Percentiles rank a stretch among this genome's conserved stretches.
These are phyloP conservation scores for Gobionotothen gibberifrons DNA, from an alignment of 2,797 vertebrate genomes.

Conservation along the genomic window DNA sequence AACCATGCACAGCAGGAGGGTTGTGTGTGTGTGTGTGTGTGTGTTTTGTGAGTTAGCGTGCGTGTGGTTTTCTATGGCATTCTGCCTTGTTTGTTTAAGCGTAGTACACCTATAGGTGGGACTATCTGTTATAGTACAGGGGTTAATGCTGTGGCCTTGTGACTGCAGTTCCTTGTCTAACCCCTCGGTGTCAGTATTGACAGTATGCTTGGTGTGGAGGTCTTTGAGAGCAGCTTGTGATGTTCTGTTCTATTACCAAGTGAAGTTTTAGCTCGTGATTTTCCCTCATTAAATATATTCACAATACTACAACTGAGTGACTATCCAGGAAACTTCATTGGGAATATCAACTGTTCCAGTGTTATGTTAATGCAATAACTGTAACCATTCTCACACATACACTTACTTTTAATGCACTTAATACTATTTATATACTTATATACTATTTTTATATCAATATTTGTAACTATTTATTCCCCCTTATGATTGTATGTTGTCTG, in stretches of 20 bases:
- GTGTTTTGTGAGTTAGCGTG: constrained; percentile 26
- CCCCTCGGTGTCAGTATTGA: constrained; percentile 86
- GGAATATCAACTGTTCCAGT: constrained; percentile 29
- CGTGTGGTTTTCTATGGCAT: constrained; percentile 19
- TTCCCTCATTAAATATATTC: constrained; percentile 30
- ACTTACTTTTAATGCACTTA: too few relatives aligned
- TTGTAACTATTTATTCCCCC: too few relatives aligned
- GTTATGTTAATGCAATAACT: too few relatives aligned
- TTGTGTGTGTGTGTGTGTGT: constrained; percentile 24
- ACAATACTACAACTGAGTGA: constrained; percentile 19
- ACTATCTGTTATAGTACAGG: constrained; percentile 17
- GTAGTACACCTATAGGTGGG: constrained; percentile 45
- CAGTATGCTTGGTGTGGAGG: constrained; percentile 57
- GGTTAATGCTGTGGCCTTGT: constrained; percentile 23
- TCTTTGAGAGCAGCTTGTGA: constrained; percentile 21
- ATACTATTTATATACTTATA: too few relatives aligned
- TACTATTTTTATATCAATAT: too few relatives aligned
- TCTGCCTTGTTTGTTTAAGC: constrained; percentile 37
- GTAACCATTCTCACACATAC: too few relatives aligned
- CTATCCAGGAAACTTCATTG: constrained; percentile 15
- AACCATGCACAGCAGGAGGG: constrained; percentile 66
- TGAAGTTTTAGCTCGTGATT: constrained; percentile 35
- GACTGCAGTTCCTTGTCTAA: constrained; percentile 70
- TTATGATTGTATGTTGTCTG: too few relatives aligned
- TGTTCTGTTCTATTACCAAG: constrained; percentile 22